Conservation (phyloP, 2,888 invertebrate species). For the Agrenia bidenticulata region DNA sequence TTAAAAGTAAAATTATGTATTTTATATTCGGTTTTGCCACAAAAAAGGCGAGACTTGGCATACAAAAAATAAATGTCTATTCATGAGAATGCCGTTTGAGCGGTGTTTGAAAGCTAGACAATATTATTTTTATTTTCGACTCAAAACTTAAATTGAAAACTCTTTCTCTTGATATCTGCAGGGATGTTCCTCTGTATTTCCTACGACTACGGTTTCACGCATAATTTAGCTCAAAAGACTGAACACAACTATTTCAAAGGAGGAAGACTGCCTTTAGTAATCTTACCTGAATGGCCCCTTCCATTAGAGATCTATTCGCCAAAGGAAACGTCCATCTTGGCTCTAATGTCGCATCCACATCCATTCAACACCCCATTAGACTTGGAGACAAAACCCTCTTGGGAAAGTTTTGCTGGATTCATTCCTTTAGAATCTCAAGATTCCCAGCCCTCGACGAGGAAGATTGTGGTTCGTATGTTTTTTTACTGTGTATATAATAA, state of each 20-base stretch:
- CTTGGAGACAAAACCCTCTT: slow-evolving; percentile 25
- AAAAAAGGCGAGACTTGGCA: too few relatives aligned
- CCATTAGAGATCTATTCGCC: slow-evolving; percentile 47
- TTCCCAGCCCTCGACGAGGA: not conserved
- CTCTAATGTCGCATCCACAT: slow-evolving; percentile 45
- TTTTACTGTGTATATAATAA: too few relatives aligned
- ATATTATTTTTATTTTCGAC: too few relatives aligned
- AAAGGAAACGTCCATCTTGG: slow-evolving; percentile 41
- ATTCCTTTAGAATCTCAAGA: not conserved
- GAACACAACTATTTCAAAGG: slow-evolving; percentile 9
- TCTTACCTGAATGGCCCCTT: slow-evolving; percentile 52
- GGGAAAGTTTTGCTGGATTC: slow-evolving; percentile 20
- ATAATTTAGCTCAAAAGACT: slow-evolving; percentile 45
- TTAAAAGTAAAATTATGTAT: not conserved
- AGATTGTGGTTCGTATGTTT: slow-evolving; percentile 14
- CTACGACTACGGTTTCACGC: slow-evolving; percentile 48
- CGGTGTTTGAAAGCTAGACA: too few relatives aligned
- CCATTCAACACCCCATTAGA: slow-evolving; percentile 34
- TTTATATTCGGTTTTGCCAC: too few relatives aligned
- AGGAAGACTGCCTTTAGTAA: slow-evolving; percentile 37
- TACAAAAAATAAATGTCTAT: too few relatives aligned
- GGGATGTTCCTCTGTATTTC: slow-evolving; percentile 51
- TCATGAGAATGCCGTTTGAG: too few relatives aligned
- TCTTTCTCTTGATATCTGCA: slow-evolving; percentile 19
- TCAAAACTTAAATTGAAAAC: too few relatives aligned